These are phyloP conservation scores for Micrastur ruficollis DNA, from an alignment of 2,797 vertebrate genomes.

Conservation along the genomic window DNA sequence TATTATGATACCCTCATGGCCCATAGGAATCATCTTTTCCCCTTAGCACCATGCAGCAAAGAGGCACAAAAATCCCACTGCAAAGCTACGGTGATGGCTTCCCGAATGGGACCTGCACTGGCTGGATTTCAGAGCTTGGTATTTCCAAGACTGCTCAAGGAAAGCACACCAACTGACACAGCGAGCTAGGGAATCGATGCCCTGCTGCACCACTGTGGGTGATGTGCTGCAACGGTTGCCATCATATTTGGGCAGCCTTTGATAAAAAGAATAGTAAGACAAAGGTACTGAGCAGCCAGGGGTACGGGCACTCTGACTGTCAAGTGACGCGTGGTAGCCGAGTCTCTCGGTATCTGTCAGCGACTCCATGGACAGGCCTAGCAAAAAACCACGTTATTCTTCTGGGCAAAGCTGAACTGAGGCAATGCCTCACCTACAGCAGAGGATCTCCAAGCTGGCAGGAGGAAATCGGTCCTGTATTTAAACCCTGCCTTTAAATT, in stretches of 20 bases:
- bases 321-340: too few species aligned
- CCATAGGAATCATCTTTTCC: not conserved
- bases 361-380: not conserved
- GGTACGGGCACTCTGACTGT: not conserved
- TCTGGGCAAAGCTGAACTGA: not conserved
- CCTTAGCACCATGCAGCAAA: not conserved
- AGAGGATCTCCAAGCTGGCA: not conserved
- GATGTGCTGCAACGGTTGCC: not conserved
- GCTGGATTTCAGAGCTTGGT: not conserved
- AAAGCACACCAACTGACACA: accelerated
- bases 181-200: not conserved
- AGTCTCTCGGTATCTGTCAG: not conserved
- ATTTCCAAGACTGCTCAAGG: not conserved
- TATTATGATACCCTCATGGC: accelerated
- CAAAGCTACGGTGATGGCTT: not conserved
- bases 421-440: not conserved
- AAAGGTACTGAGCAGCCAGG: not conserved
- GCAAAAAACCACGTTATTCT: not conserved
- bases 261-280: not conserved
- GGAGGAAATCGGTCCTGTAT: not conserved
- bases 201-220: not conserved
- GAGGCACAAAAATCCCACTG: not conserved
- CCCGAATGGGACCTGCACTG: accelerated
- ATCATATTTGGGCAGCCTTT: not conserved
- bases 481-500: not conserved